Conservation (phyloP, 2,888 invertebrate species). For the Punctoribates punctum region DNA sequence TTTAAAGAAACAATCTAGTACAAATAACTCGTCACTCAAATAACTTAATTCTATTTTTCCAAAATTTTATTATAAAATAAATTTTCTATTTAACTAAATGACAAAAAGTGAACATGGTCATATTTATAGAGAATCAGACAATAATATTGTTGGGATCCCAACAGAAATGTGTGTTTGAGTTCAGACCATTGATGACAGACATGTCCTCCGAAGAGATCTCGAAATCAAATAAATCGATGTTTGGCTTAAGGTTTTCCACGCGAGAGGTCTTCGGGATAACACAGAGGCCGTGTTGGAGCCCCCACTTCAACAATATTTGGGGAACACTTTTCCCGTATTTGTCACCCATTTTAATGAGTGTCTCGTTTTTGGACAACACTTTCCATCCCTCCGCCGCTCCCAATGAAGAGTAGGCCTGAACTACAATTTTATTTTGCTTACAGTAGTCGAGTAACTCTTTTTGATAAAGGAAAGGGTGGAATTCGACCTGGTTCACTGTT, state of each 20-base stretch:
- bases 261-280: conserved; percentile 9
- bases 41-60: too few relatives aligned
- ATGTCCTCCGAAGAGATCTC: background rate
- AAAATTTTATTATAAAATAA: too few relatives aligned
- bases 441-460: conserved; percentile 25
- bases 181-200: background rate
- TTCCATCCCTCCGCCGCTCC: background rate
- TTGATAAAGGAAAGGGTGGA: conserved; percentile 25
- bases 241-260: background rate
- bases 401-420: conserved; percentile 28
- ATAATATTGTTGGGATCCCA: too few relatives aligned
- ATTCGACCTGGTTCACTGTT: conserved; percentile 36
- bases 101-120: too few relatives aligned
- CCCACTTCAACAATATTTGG: conserved; percentile 29
- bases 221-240: conserved; percentile 32
- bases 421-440: background rate
- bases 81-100: too few relatives aligned
- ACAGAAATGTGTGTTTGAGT: too few relatives aligned
- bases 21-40: too few relatives aligned
- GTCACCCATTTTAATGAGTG: conserved; percentile 6
- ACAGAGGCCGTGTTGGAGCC: conserved; percentile 5
- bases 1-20: too few relatives aligned
- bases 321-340: conserved; percentile 15
- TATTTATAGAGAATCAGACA: too few relatives aligned
- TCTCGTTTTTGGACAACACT: too few relatives aligned